Base-by-base conservation (phyloP, 2,797 vertebrate genomes). In the Microtus obscurus region DNA sequence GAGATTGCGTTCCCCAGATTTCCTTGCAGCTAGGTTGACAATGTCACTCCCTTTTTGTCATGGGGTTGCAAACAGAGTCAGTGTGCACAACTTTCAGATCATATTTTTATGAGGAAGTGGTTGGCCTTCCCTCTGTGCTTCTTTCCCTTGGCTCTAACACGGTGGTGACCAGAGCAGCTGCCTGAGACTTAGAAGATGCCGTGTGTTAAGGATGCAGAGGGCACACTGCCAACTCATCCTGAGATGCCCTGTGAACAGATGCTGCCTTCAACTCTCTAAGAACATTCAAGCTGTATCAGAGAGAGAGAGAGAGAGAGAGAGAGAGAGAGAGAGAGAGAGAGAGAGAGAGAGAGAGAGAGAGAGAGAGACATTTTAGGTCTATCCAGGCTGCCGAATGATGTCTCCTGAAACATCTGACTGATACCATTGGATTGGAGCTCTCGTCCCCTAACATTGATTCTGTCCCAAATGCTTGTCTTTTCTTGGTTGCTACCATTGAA, bases 401-500 rank as follows among this genome's bases (percentile, higher is more conserved):
- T 94, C 48, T 56, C 9, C 11, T 6, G 59, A 40, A 48, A 48
- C 88, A 86, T 74, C n/a, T 61, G 40, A 94, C 11, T 8, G 37
- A 86, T 87, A 65, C 9, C 27, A 45, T 76, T 16, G 12, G 63
- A 45, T 37, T 37, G 34, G 37, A 45, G 37, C 11, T 21, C 61
- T 34, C 71, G 81, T 87, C 37, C 83, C 14, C 14, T 37, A 56
- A 29, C 2, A 13, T n/a, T 31, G 71, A 74, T 56, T 76, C 19
- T 59, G 29, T 85, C 79, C 65, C 0, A 74, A 67, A 63, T 86
- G 59, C 40, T 92, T 95, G 78, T 92, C 74, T 48, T n/a, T 96
- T 97, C 91, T 67, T 83, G 61, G 90, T 88, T 25, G 48, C n/a
- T 89, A 3, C 80, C n/a, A 73, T 17, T 96, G 94, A 89, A 65